These are phyloP conservation scores for Botrylloides violaceus DNA, from an alignment of 23 tunicate species.

Conservation along the genomic window DNA sequence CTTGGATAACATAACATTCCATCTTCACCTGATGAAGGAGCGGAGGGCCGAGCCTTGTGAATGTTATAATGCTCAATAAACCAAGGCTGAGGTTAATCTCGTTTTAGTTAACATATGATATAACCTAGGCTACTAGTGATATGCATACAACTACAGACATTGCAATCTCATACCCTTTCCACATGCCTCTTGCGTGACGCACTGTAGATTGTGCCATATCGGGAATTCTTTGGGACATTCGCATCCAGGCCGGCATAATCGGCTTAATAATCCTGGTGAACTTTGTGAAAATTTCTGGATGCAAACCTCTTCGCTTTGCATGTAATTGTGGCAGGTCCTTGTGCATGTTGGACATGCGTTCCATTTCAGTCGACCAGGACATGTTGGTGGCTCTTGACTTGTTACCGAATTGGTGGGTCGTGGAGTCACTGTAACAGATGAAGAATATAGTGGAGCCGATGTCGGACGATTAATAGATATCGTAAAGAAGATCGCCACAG, in stretches of 20 bases:
- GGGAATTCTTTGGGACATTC: slow-evolving; percentile 15
- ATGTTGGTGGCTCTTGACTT: neutral
- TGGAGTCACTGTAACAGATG: neutral
- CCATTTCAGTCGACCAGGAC: slow-evolving; percentile 19
- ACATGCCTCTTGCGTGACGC: neutral
- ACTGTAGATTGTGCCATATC: slow-evolving; percentile 18
- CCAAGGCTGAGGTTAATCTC: too few species aligned
- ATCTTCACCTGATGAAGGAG: too few species aligned
- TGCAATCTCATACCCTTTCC: slow-evolving; percentile 6
- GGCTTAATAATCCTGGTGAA: neutral
- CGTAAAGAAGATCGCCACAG: too few species aligned
- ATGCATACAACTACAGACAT: too few species aligned
- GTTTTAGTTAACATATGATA: too few species aligned
- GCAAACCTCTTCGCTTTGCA: slow-evolving; percentile 6
- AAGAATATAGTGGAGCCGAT: neutral
- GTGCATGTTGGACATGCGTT: slow-evolving; percentile 11
- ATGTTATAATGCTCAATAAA: too few species aligned
- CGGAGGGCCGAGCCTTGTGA: too few species aligned
- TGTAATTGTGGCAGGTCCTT: slow-evolving; percentile 6
- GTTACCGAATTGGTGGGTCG: neutral
- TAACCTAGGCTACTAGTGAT: too few species aligned
- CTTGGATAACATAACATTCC: too few species aligned
- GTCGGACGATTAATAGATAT: too few species aligned
- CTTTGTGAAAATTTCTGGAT: neutral
- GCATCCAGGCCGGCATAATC: slow-evolving; percentile 10